Evolutionary conservation across 1,140 invertebrate species (phyloP), one percentile per base, ranked within the genome.

Genomic region (Sycobia sp.): DNA sequence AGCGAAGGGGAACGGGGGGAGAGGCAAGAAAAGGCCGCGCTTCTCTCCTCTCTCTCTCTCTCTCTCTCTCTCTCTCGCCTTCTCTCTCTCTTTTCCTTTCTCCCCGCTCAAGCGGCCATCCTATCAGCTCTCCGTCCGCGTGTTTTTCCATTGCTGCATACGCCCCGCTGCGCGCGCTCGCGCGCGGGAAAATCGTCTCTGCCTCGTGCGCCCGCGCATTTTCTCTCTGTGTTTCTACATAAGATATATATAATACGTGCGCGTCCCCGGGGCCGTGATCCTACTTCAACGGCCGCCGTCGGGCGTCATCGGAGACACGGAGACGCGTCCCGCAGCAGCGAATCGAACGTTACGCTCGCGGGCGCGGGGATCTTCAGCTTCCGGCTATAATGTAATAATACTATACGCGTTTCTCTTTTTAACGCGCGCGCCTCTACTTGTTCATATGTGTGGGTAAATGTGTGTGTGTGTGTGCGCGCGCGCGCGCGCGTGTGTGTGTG

Each of bases 341-440:
- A n/a, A 39, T 4, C 14, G 38, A 18, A 34, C 36, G 41, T 4
- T 3, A 16, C 11, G 11, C 4, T 3, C 11, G 43, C 5, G 43
- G 4, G 2, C 7, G 43, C 9, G 43, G 4, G 43, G 20, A 38
- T 1, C 47, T 62, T 67, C 62, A 62, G 59, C 60, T 57, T 65
- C 63, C 41, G 41, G 23, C 29, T 58, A n/a, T n/a, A n/a, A n/a
- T n/a, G n/a, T n/a, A n/a, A n/a, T n/a, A n/a, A n/a, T n/a, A n/a
- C n/a, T n/a, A n/a, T n/a, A n/a, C n/a, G n/a, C n/a, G n/a, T n/a
- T n/a, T n/a, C n/a, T 16, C 56, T 32, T 58, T 38, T 58, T 58
- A 38, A 9, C 27, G 65, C 65, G 66, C 34, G 25, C n/a, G 22
- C 44, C 62, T 16, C 29, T 53, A 65, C 65, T 61, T 46, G 58